Conservation (phyloP, 2,888 invertebrate species). For the Ormyrus pomaceus region DNA sequence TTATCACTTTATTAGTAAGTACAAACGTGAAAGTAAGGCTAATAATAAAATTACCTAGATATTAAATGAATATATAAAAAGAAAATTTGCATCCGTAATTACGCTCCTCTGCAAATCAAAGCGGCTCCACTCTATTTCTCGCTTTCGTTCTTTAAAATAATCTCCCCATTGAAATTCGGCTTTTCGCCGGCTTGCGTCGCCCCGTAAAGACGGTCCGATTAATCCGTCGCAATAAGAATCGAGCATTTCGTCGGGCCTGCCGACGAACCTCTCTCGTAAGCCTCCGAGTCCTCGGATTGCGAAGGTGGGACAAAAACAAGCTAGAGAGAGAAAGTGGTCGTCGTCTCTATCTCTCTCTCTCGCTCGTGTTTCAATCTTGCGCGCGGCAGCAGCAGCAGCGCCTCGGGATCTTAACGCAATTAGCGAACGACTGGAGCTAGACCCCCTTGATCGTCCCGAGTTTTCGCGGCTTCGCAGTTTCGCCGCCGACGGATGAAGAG, state of each 20-base stretch:
- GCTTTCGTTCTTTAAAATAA: background rate
- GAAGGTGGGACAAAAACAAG: too few species aligned
- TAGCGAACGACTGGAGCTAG: conserved; percentile 11
- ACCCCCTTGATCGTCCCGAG: conserved; percentile 16
- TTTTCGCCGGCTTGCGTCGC: background rate
- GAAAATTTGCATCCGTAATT: too few species aligned
- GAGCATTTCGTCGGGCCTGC: background rate
- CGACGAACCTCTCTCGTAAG: too few species aligned
- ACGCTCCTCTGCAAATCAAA: too few species aligned
- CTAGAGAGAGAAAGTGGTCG: too few species aligned
- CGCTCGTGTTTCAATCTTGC: conserved; percentile 13
- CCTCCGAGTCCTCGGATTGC: too few species aligned
- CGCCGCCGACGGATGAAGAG: background rate
- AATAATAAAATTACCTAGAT: too few species aligned
- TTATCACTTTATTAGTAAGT: too few species aligned
- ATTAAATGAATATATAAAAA: too few species aligned
- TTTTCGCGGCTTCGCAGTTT: conserved; percentile 8
- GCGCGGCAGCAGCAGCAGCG: background rate
- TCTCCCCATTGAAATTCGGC: conserved; percentile 19
- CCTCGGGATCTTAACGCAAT: conserved; percentile 49
- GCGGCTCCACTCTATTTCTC: background rate
- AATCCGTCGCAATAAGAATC: conserved; percentile 35
- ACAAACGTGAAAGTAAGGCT: too few species aligned
- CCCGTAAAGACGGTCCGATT: conserved; percentile 13
- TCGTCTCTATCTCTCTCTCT: too few species aligned